Conservation (phyloP, 2,797 vertebrate species). For the Sciurus vulgaris region DNA sequence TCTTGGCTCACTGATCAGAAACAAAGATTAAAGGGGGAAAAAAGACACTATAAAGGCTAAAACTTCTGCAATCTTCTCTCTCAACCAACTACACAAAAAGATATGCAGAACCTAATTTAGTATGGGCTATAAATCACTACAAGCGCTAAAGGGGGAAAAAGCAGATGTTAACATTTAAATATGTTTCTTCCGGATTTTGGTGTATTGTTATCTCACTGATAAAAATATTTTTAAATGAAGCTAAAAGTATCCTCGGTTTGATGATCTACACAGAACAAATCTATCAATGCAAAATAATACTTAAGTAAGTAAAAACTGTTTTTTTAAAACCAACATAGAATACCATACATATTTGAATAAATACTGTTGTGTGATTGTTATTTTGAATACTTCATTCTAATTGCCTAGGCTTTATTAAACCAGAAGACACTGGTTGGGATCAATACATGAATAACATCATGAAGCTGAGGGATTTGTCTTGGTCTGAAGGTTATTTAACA, state of each 20-base stretch:
- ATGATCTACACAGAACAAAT: not conserved
- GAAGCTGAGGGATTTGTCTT: constrained; percentile 39
- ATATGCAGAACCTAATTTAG: constrained; percentile 71
- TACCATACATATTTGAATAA: not conserved
- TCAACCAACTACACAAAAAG: constrained; percentile 69
- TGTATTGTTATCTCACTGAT: constrained; percentile 41
- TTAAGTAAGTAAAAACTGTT: not conserved
- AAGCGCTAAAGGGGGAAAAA: constrained; percentile 12
- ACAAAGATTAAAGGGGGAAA: constrained; percentile 75
- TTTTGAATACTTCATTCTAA: not conserved
- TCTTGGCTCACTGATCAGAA: constrained; percentile 79
- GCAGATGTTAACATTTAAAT: constrained; percentile 55
- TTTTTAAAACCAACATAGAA: not conserved
- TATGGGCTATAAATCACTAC: constrained; percentile 75
- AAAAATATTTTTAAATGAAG: constrained; percentile 69
- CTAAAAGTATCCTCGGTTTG: constrained; percentile 24
- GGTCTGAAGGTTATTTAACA: constrained; percentile 50
- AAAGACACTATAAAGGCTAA: constrained; percentile 69
- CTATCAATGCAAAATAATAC: not conserved
- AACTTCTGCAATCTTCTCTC: constrained; percentile 68
- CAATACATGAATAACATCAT: not conserved
- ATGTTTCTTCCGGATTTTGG: constrained; percentile 44
- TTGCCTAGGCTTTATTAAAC: constrained; percentile 1
- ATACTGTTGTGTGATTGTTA: not conserved
- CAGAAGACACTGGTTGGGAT: not conserved